Conservation (phyloP, 2,888 invertebrate species). For the Yponomeuta evonymella region DNA sequence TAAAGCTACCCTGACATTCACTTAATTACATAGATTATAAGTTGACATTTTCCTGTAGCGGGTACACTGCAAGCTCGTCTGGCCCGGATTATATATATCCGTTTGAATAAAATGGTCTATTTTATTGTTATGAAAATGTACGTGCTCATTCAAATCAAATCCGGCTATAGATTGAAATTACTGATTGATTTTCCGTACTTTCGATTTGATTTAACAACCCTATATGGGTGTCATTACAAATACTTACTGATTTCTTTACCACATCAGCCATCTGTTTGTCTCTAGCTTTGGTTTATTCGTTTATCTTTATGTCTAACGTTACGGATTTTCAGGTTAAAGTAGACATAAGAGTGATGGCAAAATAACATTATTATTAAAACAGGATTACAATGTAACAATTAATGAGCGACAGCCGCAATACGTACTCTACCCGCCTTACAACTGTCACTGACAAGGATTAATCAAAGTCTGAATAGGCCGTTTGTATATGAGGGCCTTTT, state of each 20-base stretch:
- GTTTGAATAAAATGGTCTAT: slow-evolving; percentile 22
- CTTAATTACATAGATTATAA: slow-evolving; percentile 75
- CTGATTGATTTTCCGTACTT: too few relatives aligned
- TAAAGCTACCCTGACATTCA: slow-evolving; percentile 62
- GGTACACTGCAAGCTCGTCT: slow-evolving; percentile 56
- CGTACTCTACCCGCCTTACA: neutral
- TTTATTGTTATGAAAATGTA: neutral
- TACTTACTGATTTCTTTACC: too few relatives aligned
- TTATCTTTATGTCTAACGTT: too few relatives aligned
- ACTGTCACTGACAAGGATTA: slow-evolving; percentile 63
- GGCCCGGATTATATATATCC: slow-evolving; percentile 58
- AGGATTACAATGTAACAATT: neutral
- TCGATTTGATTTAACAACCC: too few relatives aligned
- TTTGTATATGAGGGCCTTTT: slow-evolving; percentile 56
- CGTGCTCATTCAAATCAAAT: neutral
- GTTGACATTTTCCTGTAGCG: slow-evolving; percentile 63
- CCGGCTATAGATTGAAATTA: neutral
- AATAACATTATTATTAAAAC: neutral
- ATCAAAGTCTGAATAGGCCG: slow-evolving; percentile 56
- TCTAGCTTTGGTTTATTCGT: too few relatives aligned
- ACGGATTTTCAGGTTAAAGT: too few relatives aligned
- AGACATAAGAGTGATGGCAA: too few relatives aligned
- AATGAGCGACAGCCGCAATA: neutral
- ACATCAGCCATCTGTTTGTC: too few relatives aligned
- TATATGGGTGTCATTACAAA: too few relatives aligned